Percentiles rank a stretch among this genome's conserved stretches.
Evolutionary conservation across 2,113 vertebrate species (phyloP).

Genomic region (Riparia riparia): DNA sequence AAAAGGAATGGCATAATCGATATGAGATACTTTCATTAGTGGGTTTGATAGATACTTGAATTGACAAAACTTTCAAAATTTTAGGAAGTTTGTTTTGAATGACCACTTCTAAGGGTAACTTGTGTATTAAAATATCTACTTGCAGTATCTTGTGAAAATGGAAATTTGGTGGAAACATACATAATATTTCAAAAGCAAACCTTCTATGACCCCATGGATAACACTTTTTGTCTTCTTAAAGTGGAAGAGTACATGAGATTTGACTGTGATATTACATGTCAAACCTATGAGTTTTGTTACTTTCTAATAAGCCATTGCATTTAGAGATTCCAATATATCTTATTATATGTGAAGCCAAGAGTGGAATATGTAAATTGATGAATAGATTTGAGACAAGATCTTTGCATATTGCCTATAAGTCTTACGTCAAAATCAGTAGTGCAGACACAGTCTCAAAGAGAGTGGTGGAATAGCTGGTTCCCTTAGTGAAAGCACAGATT

Average conservation of each 20-base stretch:
- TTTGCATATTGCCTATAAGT: neutral
- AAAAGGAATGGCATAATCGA: neutral
- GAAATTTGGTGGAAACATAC: neutral
- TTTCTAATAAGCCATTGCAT: neutral
- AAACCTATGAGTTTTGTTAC: neutral
- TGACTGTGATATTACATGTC: neutral
- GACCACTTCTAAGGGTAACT: neutral
- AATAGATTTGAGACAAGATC: neutral
- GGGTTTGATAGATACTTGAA: neutral
- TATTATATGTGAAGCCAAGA: neutral
- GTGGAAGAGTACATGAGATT: neutral
- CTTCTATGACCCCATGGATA: neutral
- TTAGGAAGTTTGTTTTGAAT: constrained; percentile 4
- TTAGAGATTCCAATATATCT: constrained; percentile 6
- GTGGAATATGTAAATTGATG: neutral
- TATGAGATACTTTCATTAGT: neutral
- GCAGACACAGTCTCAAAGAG: constrained; percentile 12
- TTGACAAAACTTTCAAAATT: neutral
- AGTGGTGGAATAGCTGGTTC: constrained; percentile 1
- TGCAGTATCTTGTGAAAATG: neutral
- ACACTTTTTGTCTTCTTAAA: constrained; percentile 12
- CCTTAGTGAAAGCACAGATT: neutral
- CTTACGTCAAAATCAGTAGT: constrained; percentile 44
- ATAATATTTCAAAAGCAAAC: neutral
- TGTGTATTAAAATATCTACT: neutral